phyloP scores from a whole-genome alignment of 1,140 invertebrate species.

The Neodiprion virginianus region DNA sequence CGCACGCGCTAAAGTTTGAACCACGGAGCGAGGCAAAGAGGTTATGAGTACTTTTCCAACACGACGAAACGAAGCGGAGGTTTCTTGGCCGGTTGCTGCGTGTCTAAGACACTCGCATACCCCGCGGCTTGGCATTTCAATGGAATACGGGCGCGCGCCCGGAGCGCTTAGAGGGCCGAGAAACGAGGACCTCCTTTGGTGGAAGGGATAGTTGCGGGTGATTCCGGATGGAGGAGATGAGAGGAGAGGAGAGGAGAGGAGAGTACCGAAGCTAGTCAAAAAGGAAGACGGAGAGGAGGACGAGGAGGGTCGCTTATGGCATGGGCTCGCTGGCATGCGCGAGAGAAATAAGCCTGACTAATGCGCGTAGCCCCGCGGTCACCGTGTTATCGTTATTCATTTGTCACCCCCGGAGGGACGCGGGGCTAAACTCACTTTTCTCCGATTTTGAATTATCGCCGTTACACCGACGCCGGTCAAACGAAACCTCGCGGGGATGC shows the following conservation, averaged over 20 bases:
- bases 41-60: no score
- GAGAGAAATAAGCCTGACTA: constrained; percentile 49
- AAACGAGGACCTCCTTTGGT: constrained; percentile 9
- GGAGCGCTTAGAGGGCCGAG: constrained; percentile 23
- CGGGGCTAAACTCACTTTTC: background rate
- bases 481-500: background rate
- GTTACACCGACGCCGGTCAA: no score
- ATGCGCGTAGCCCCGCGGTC: constrained; percentile 40
- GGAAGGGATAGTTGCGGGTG: no score
- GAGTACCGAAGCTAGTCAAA: background rate
- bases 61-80: background rate
- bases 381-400: constrained; percentile 48
- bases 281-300: constrained; percentile 11
- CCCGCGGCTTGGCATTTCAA: constrained; percentile 49
- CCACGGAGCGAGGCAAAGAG: no score
- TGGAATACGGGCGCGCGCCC: constrained; percentile 32
- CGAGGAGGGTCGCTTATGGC: constrained; percentile 16
- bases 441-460: constrained; percentile 1
- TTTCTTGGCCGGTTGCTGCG: background rate
- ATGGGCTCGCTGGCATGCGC: constrained; percentile 22
- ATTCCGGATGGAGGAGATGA: background rate
- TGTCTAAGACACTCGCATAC: background rate
- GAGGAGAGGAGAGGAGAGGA: constrained; percentile 3
- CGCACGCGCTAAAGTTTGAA: background rate
- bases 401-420: constrained; percentile 39